Percentiles rank a stretch among this genome's conserved stretches.
phyloP scores from a whole-genome alignment of 1,140 invertebrate species.

The Drosophila gunungcola region DNA sequence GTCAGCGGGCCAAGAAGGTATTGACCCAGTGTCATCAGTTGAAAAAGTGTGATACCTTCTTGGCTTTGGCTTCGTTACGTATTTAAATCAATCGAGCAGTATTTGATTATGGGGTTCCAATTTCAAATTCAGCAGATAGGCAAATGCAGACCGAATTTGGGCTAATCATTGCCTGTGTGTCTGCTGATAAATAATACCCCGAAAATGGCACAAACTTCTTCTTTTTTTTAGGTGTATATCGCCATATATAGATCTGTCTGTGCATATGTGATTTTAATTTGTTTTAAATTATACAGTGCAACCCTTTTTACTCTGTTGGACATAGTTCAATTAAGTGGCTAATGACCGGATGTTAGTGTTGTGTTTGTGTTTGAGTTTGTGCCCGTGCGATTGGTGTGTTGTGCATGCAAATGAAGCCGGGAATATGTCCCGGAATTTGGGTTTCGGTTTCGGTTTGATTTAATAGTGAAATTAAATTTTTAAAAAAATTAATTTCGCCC shows the following conservation, averaged over 20 bases:
- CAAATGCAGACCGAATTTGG: conserved; percentile 48
- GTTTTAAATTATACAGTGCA: conserved; percentile 77
- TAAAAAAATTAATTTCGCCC: conserved; percentile 30
- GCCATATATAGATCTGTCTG: conserved; percentile 20
- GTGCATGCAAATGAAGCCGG: conserved; percentile 68
- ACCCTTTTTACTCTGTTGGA: conserved; percentile 62
- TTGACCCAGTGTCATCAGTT: conserved; percentile 28
- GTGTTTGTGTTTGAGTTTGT: neutral
- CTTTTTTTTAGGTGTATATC: neutral
- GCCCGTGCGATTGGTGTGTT: conserved; percentile 6
- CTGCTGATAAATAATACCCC: conserved; percentile 30
- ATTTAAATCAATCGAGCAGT: conserved; percentile 57
- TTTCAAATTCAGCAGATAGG: conserved; percentile 43
- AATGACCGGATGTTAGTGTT: conserved; percentile 63
- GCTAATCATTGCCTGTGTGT: conserved; percentile 29
- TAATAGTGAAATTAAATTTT: conserved; percentile 31
- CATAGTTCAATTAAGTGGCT: conserved; percentile 76
- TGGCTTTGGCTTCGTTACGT: conserved; percentile 59
- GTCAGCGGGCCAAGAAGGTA: conserved; percentile 42
- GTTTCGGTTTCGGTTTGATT: conserved; percentile 19
- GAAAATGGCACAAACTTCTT: conserved; percentile 50
- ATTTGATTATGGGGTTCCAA: conserved; percentile 22
- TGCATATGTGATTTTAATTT: conserved; percentile 68
- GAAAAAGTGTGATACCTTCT: conserved; percentile 16
- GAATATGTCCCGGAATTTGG: conserved; percentile 4